These are phyloP conservation scores for Limnephilus lunatus DNA, from an alignment of 2,888 invertebrate genomes.

Conservation along the genomic window DNA sequence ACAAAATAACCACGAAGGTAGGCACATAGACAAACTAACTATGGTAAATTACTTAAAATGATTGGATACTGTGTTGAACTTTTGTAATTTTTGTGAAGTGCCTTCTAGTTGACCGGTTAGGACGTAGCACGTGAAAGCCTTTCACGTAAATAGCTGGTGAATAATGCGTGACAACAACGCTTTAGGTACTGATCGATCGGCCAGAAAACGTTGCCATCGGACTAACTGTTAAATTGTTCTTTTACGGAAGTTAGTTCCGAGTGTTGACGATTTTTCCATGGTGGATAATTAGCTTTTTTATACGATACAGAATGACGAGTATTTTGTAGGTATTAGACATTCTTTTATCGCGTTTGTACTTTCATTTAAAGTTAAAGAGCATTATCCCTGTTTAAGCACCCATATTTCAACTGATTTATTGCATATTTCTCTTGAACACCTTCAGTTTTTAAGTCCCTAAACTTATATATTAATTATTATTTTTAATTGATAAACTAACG, in stretches of 20 bases:
- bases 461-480: too few relatives aligned
- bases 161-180: constrained; percentile 31
- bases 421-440: too few relatives aligned
- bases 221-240: constrained; percentile 1
- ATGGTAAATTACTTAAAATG: not conserved
- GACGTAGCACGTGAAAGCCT: not conserved
- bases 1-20: not conserved
- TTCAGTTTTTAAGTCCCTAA: too few relatives aligned
- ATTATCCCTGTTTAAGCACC: too few relatives aligned
- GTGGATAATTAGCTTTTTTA: not conserved
- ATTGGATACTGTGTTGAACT: not conserved
- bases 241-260: not conserved
- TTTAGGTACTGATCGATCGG: constrained; percentile 35
- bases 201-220: not conserved
- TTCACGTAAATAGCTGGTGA: not conserved
- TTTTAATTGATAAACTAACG: too few relatives aligned
- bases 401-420: too few relatives aligned
- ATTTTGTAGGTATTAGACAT: not conserved
- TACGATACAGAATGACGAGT: not conserved
- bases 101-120: not conserved
- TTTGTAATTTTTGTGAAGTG: not conserved
- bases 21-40: not conserved
- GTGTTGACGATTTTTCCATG: not conserved
- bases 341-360: not conserved
- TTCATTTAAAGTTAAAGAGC: too few relatives aligned